Conservation (phyloP, 2,888 invertebrate genomes). For the Sussaba pulchella region DNA sequence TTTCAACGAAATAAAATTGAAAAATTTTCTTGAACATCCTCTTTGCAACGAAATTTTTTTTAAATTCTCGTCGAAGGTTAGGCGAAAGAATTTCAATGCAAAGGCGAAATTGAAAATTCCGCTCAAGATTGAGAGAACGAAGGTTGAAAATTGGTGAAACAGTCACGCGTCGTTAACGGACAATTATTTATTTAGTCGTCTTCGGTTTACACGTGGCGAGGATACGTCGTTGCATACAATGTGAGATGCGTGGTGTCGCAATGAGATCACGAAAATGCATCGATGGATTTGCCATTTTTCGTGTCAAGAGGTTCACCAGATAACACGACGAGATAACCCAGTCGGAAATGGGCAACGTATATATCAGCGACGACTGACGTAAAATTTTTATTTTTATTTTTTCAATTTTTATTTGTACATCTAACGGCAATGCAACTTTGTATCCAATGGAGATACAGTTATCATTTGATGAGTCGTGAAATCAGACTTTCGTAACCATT, state of each 20-base stretch:
- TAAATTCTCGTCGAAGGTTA: no score
- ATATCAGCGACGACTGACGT: neutral
- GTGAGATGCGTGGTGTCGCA: neutral
- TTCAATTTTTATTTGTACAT: neutral
- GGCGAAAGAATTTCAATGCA: no score
- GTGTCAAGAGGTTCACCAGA: neutral
- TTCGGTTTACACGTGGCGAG: no score
- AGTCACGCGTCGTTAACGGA: neutral
- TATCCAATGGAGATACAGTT: no score
- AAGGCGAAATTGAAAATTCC: no score
- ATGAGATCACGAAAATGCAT: neutral
- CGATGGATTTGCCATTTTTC: neutral
- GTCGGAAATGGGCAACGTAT: neutral
- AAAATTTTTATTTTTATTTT: no score
- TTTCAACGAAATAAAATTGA: no score
- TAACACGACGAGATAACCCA: neutral
- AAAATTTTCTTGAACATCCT: no score
- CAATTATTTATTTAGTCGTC: neutral
- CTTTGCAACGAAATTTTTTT: no score
- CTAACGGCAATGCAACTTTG: neutral
- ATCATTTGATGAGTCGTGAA: no score
- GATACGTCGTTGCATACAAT: neutral
- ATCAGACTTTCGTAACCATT: no score
- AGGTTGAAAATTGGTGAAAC: neutral
- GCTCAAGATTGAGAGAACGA: neutral